Evolutionary conservation across 2,888 invertebrate species (phyloP).

Genomic region (Cyaniris semiargus): DNA sequence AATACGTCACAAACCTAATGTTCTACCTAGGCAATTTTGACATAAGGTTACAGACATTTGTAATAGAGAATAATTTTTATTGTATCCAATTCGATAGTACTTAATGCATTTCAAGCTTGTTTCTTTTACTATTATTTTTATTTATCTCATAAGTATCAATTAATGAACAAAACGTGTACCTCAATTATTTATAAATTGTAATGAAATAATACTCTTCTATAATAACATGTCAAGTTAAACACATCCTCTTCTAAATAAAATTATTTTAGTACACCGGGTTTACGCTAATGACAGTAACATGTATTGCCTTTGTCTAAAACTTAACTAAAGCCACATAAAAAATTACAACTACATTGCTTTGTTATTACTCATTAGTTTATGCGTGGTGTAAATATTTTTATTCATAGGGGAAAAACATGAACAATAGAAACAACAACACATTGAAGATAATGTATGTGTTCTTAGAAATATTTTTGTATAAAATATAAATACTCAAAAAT

Average conservation of each 20-base stretch:
- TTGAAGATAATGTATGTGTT: neutral
- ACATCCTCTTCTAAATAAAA: too few relatives aligned
- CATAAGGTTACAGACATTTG: neutral
- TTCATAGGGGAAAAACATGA: neutral
- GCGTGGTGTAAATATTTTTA: neutral
- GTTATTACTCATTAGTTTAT: neutral
- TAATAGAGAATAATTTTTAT: neutral
- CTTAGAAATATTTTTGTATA: neutral
- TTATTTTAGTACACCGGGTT: too few relatives aligned
- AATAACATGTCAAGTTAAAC: neutral
- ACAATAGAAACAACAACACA: neutral
- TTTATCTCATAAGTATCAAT: neutral
- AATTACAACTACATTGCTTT: neutral
- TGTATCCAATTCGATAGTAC: neutral
- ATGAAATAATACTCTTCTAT: neutral
- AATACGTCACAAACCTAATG: neutral
- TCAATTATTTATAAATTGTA: neutral
- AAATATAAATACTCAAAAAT: neutral
- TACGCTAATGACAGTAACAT: too few relatives aligned
- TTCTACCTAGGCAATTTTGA: neutral
- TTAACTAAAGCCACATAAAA: too few relatives aligned
- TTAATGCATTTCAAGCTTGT: constrained; percentile 12
- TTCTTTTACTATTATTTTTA: neutral
- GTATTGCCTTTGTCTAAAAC: too few relatives aligned
- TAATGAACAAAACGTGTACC: neutral